Base-by-base conservation (phyloP, 1,140 invertebrate species). In the Drosophila subpulchrella region DNA sequence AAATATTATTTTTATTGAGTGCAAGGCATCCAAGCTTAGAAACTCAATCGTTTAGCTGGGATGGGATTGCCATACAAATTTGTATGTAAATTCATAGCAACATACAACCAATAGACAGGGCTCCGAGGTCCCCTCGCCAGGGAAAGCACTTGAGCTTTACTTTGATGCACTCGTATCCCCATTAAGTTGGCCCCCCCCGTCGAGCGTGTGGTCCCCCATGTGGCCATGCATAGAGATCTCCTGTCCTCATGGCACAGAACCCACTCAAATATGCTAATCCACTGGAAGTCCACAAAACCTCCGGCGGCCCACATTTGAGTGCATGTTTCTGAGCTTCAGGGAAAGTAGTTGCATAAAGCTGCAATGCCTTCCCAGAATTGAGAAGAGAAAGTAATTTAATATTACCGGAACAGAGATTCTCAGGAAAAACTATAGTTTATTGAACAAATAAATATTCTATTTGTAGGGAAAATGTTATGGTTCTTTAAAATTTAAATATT, bases 221-320 rank as follows among this genome's bases (percentile, higher is more conserved):
- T 20, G 70, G 51, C 59, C 27, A 41, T 75, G 71, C 59, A 51
- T 38, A 20, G 59, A 60, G 27, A 73, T 62, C 68, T 30, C 24
- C 6, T 20, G 57, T 41, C 60, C 55, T 30, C 67, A 56, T 68
- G 61, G 27, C 50, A 50, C 57, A 76, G 42, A 68, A 72, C 56
- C 65, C 62, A 55, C 66, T 88, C 50, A 78, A 75, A 75, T 82
- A 88, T 85, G 82, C 50, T 75, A 85, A 85, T 82, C 83, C 81
- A 58, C 32, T 46, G 71, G 41, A 48, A 67, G 73, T 39, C 54
- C 73, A 56, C 73, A 76, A 34, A 30, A 60, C 54, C 73, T 67
- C 72, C 32, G 32, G 32, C 48, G 39, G 42, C 63, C 63, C 54
- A 56, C 74, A 68, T 59, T 68, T 20, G 50, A 77, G 62, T 77